Conservation (phyloP, 37 sponge, comb jelly and placozoan genomes). For the Chondrosia reniformis region DNA sequence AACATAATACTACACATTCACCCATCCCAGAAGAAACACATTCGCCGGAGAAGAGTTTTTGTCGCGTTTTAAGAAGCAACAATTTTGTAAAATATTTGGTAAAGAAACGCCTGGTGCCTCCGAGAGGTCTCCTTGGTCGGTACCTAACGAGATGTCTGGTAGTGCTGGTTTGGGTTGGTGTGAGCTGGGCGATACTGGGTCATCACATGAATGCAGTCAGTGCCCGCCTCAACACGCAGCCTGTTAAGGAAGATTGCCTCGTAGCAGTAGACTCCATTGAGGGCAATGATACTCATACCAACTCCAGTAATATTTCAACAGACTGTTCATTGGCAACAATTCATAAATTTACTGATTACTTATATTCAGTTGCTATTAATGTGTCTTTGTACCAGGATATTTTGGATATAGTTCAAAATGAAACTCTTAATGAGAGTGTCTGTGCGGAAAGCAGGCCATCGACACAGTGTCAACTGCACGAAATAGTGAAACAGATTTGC, state of each 20-base stretch:
- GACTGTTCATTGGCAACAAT: not conserved
- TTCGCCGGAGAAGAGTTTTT: no score
- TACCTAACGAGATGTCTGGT: slow-evolving; percentile 41
- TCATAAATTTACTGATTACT: no score
- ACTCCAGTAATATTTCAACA: not conserved
- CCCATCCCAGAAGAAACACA: no score
- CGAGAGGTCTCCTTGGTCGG: not conserved
- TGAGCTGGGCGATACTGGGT: slow-evolving; percentile 67
- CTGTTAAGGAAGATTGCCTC: not conserved
- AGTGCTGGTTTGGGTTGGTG: slow-evolving; percentile 53
- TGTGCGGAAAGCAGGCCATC: no score
- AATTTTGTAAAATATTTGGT: no score
- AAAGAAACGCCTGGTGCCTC: no score
- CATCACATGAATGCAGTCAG: slow-evolving; percentile 1
- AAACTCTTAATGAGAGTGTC: not conserved
- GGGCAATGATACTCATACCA: not conserved
- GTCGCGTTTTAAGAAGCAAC: no score
- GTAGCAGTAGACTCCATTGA: not conserved
- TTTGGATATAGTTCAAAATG: not conserved
- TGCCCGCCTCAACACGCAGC: not conserved
- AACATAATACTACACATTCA: not conserved
- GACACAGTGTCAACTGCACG: not conserved
- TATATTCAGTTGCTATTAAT: no score
- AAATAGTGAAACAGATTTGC: not conserved
- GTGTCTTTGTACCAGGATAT: no score